phyloP scores from a whole-genome alignment of 2,888 invertebrate genomes.

The Dendrolimus pini region DNA sequence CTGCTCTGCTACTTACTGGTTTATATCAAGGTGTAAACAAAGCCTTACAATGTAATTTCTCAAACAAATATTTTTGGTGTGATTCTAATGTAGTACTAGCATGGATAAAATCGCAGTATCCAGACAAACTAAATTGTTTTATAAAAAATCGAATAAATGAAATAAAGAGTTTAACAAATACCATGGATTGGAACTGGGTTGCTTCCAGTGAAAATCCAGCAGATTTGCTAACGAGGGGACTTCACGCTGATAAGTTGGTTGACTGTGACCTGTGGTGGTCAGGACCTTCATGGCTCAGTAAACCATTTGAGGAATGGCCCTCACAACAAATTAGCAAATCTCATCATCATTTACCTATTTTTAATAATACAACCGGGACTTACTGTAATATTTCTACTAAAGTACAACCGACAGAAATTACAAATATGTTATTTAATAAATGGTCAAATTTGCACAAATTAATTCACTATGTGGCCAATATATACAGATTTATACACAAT shows the following conservation, averaged over 20 bases:
- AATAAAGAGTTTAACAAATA: background rate
- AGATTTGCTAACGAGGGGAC: background rate
- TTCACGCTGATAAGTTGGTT: background rate
- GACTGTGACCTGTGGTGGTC: background rate
- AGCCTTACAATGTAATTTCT: background rate
- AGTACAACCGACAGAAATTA: no score
- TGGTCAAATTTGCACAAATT: no score
- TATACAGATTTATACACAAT: no score
- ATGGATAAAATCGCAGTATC: background rate
- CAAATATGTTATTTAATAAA: no score
- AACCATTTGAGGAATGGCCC: background rate
- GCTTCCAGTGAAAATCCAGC: background rate
- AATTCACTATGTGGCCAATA: no score
- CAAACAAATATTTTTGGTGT: background rate
- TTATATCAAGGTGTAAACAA: background rate
- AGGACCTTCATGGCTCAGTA: background rate
- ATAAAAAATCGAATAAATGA: background rate
- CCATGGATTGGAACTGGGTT: background rate
- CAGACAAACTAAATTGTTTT: background rate
- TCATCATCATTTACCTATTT: background rate
- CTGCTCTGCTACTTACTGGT: background rate
- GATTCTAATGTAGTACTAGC: background rate
- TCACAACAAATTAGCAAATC: constrained; percentile 1
- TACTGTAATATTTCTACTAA: background rate
- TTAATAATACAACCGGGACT: background rate